Evolutionary conservation across 2,888 invertebrate genomes (phyloP), one percentile per base, ranked within the genome.

Genomic region (Ligdia adustata): DNA sequence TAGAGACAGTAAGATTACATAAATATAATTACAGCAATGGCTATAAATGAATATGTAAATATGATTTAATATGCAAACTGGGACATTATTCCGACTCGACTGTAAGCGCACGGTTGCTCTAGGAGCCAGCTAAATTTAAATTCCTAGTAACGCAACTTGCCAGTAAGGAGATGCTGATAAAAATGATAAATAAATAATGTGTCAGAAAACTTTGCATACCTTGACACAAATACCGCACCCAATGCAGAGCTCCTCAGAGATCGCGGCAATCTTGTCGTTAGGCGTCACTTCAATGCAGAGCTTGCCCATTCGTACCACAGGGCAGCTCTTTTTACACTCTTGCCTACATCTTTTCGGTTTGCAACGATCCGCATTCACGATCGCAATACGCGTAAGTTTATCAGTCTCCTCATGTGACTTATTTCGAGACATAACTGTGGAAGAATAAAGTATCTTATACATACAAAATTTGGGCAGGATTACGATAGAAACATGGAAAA

Each of bases 161-260:
- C 1, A 32, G 18, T 1, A 22, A n/a, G 9, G 9, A 5, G 11
- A 42, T 2, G 22, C 20, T 31, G 37, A 14, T 32, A 14, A 12
- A 9, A 9, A 32, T 26, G 22, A 33, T 39, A 45, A 35, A 47
- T 39, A 43, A 18, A 48, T 40, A 43, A 37, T 39, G 44, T 42
- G 20, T 32, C 34, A 11, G 26, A 15, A 47, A 48, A 52, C 39
- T 49, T 49, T 14, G 51, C 55, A 70, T 85, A 98, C 98, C 94
- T 99, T 99, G 48, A 98, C 97, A 91, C 99, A 99, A 72, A 99
- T 99, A 94, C 99, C 99, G 89, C 99, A 99, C 70, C 99, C 99
- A 70, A 99, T 99, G 86, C 99, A 99, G 2, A 99, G 91, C 81
- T 99, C 98, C 88, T 99, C 99, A 32, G 99, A 99, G 77, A 99